phyloP scores from a whole-genome alignment of 2,888 invertebrate species.

The Conomelus anceps region DNA sequence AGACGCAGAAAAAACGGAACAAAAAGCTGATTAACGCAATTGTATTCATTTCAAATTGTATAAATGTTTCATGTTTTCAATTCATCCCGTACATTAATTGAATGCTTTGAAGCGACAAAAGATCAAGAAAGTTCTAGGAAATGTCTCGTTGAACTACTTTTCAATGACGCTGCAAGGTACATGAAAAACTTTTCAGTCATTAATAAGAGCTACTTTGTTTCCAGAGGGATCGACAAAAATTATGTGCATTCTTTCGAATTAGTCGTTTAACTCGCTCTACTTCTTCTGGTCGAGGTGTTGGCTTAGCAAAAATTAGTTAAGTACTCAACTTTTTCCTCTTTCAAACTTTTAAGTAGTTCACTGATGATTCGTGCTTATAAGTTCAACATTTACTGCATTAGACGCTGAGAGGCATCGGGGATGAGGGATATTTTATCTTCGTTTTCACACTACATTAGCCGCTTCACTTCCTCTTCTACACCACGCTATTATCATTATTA shows the following conservation, averaged over 20 bases:
- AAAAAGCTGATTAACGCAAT: no score
- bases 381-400: not conserved
- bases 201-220: not conserved
- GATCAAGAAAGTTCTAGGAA: no score
- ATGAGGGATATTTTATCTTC: not conserved
- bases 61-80: no score
- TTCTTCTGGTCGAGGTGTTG: not conserved
- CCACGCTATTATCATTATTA: not conserved
- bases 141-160: no score
- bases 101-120: no score
- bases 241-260: not conserved
- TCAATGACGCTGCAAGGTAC: no score
- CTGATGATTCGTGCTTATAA: not conserved
- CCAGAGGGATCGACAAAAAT: not conserved
- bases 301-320: not conserved
- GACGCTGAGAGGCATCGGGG: not conserved
- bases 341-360: not conserved
- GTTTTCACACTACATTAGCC: not conserved
- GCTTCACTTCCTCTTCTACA: not conserved
- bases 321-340: not conserved
- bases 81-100: no score
- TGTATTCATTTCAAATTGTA: no score
- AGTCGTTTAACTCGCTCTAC: not conserved
- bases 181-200: not conserved
- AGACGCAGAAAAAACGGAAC: no score